Evolutionary conservation across 1,140 invertebrate species (phyloP).

Genomic region (Euura lappo): DNA sequence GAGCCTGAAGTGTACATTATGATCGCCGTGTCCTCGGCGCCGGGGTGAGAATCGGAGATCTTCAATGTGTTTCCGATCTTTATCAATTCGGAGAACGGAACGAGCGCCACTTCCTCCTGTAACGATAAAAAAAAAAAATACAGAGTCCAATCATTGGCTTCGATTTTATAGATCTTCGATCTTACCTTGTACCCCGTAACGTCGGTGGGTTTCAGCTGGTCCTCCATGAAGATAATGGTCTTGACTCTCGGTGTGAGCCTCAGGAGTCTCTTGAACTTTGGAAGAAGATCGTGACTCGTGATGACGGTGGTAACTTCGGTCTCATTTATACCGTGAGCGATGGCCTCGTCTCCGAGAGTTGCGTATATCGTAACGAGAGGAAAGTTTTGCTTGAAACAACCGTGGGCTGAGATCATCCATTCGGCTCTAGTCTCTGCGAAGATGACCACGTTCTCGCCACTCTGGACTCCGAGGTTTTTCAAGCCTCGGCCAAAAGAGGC

Average conservation of each 20-base stretch:
- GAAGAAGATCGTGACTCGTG: conserved; percentile 86
- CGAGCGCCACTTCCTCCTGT: conserved; percentile 42
- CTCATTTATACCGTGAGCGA: conserved; percentile 95
- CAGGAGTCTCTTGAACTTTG: conserved; percentile 85
- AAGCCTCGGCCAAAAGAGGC: conserved; percentile 82
- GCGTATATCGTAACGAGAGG: conserved; percentile 95
- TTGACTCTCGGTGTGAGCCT: conserved; percentile 72
- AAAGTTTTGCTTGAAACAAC: conserved; percentile 89
- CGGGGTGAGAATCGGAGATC: conserved; percentile 64
- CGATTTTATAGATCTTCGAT: not conserved
- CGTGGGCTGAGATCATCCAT: conserved; percentile 95
- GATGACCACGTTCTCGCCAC: conserved; percentile 82
- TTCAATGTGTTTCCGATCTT: conserved; percentile 41
- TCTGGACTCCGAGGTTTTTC: conserved; percentile 68
- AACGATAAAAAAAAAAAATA: no score
- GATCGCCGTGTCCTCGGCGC: conserved; percentile 81
- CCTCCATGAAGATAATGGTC: conserved; percentile 89
- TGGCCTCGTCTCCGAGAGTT: conserved; percentile 94
- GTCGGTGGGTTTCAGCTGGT: conserved; percentile 77
- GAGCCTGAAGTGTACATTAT: conserved; percentile 97
- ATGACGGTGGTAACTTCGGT: conserved; percentile 92
- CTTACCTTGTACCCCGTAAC: conserved; percentile 71
- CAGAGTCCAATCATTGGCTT: no score
- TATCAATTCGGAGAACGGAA: conserved; percentile 45
- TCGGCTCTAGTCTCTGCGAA: conserved; percentile 97